Percentiles rank a stretch among this genome's conserved stretches.
Conservation (phyloP, 1,140 invertebrate genomes). For the Drosophila bipectinata region DNA sequence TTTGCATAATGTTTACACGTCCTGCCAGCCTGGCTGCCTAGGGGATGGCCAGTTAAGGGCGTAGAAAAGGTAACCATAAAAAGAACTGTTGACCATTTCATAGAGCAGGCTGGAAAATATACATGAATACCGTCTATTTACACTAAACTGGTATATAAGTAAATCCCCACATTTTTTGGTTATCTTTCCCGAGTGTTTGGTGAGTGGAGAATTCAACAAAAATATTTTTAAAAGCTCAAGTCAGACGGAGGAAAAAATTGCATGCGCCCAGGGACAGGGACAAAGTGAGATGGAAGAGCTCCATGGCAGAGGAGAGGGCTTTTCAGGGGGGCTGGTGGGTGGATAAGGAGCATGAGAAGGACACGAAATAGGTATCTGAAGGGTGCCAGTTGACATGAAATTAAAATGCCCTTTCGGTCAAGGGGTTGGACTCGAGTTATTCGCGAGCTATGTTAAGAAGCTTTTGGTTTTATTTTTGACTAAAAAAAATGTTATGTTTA, state of each 20-base stretch:
- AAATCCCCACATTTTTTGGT: slow-evolving; percentile 29
- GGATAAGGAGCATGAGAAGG: slow-evolving; percentile 10
- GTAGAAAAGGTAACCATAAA: not conserved
- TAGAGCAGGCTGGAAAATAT: slow-evolving; percentile 6
- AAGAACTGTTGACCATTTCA: slow-evolving; percentile 32
- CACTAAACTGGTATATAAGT: slow-evolving; percentile 20
- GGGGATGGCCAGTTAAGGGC: not conserved
- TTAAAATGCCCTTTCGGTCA: not conserved
- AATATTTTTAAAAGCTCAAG: slow-evolving; percentile 73
- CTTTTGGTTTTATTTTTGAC: not conserved
- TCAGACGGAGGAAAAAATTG: slow-evolving; percentile 48
- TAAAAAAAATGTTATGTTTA: not conserved
- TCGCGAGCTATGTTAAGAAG: not conserved
- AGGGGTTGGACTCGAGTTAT: not conserved
- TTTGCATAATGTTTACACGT: slow-evolving; percentile 49
- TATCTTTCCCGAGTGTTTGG: slow-evolving; percentile 37
- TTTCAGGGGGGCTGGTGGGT: not conserved
- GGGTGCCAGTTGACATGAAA: not conserved
- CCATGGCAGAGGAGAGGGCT: not conserved
- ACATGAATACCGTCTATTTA: slow-evolving; percentile 9
- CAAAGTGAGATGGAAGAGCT: slow-evolving; percentile 37
- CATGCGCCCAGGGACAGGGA: slow-evolving; percentile 31
- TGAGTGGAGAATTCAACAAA: slow-evolving; percentile 49
- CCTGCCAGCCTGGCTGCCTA: not conserved
- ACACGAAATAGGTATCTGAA: slow-evolving; percentile 12